Conservation (phyloP, 1,140 invertebrate genomes). For the Chironomus striatipennis region DNA sequence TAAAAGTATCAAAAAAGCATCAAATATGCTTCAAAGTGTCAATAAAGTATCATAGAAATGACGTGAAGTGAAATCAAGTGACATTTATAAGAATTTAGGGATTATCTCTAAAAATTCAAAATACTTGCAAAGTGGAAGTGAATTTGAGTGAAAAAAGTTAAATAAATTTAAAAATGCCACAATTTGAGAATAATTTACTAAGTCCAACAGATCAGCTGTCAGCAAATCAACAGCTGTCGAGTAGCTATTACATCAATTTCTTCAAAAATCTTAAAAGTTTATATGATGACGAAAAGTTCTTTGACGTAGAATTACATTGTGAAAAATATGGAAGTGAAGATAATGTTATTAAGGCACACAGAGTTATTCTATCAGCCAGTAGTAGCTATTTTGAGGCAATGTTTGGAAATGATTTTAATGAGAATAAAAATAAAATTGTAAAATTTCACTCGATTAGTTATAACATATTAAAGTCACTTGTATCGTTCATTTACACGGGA, state of each 20-base stretch:
- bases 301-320: conserved; percentile 69
- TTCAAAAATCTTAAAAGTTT: not conserved
- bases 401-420: conserved; percentile 76
- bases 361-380: conserved; percentile 80
- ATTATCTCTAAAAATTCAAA: not conserved
- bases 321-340: conserved; percentile 52
- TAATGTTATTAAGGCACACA: conserved; percentile 70
- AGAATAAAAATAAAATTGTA: conserved; percentile 68
- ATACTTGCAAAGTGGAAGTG: not conserved
- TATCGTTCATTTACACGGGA: conserved; percentile 87
- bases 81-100: not conserved
- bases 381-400: conserved; percentile 95
- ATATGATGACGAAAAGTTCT: conserved; percentile 55
- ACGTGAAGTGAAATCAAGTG: not conserved
- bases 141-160: not conserved
- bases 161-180: not conserved
- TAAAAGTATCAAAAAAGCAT: no score
- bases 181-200: not conserved
- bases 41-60: not conserved
- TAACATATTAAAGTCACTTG: conserved; percentile 60
- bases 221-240: not conserved
- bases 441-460: conserved; percentile 68
- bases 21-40: no score
- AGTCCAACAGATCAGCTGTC: not conserved
- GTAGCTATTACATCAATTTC: not conserved